Base-by-base conservation (phyloP, 2,888 invertebrate genomes). In the Synergus umbraculus region DNA sequence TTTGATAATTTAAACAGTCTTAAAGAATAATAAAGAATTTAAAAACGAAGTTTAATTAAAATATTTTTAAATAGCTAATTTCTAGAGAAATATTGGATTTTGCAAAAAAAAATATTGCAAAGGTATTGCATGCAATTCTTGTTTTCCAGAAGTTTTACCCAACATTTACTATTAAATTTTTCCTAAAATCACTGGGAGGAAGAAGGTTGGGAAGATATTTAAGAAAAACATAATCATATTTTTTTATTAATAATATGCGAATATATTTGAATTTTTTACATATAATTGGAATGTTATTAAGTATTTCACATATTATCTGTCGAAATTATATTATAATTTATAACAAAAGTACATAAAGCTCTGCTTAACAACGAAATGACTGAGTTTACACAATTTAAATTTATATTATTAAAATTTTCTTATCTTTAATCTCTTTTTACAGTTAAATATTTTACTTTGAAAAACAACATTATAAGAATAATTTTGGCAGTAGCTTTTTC, bases 381-480 rank as follows among this genome's bases (percentile, higher is more conserved):
- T 67, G 4, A 46, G 46, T 67, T 46, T 13, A 12, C 22, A 22
- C 12, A 18, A 12, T 13, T 8, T 46, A 7, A 0, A 13, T 44
- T 43, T 44, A 22, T 22, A 13, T 46, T 67, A 67, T 13, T 13
- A 22, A 67, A 29, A 46, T 22, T 8, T 44, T 41, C 18, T 46
- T 44, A 8, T 67, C 46, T 46, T 44, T 46, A 67, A 67, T 67
- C 22, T 44, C 67, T 29, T 29, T 67, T 46, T 67, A 44, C 18
- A 67, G 41, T 15, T 13, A 49, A 29, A 49, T 29, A 13, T 49
- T 49, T 49, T 69, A 69, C 12, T 69, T 46, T 29, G 69, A 69
- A 69, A 69, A 69, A 69, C 37, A 69, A 37, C 15, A 44, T 10
- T 49, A 49, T 69, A 29, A 69, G 4, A 69, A 29, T 69, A 49